phyloP scores from a whole-genome alignment of 1,140 invertebrate species.

The Lepidostoma basale region DNA sequence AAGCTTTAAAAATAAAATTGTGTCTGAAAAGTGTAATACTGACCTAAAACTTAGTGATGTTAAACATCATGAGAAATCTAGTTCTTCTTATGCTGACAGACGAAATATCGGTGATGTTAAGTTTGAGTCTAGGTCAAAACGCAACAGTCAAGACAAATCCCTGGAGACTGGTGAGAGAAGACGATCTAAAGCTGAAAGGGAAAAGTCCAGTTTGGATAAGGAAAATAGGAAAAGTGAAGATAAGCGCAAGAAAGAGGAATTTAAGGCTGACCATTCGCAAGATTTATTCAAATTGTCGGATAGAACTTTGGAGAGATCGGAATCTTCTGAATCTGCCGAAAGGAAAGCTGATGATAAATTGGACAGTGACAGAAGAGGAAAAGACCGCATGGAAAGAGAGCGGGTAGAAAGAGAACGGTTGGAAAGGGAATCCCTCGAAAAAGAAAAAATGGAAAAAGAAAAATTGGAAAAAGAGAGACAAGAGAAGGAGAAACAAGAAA shows the following conservation, averaged over 20 bases:
- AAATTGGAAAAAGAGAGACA: constrained; percentile 47
- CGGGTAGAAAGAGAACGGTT: constrained; percentile 52
- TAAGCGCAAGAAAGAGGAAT: constrained; percentile 36
- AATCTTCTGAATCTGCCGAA: constrained; percentile 43
- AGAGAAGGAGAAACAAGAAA: constrained; percentile 44
- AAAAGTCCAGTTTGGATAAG: constrained; percentile 25
- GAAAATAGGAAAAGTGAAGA: constrained; percentile 33
- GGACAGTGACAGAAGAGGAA: constrained; percentile 43
- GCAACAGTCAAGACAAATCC: constrained; percentile 25
- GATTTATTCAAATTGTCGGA: not conserved
- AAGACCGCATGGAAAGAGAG: constrained; percentile 48
- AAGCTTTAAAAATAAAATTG: constrained; percentile 44
- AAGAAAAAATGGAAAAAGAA: constrained; percentile 48
- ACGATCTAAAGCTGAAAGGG: constrained; percentile 38
- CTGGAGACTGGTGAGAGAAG: constrained; percentile 27
- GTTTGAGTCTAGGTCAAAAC: constrained; percentile 19
- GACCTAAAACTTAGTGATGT: constrained; percentile 36
- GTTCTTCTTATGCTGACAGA: constrained; percentile 20
- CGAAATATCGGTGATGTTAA: constrained; percentile 21
- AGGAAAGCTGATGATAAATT: constrained; percentile 47
- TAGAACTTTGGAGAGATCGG: not conserved
- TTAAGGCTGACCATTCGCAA: constrained; percentile 28
- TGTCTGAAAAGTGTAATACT: constrained; percentile 39
- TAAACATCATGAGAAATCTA: constrained; percentile 18
- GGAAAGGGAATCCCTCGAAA: constrained; percentile 21